Percentiles rank a stretch among this genome's conserved stretches.
These are phyloP conservation scores for Discoglossus pictus DNA, from an alignment of 2,797 vertebrate species.

Conservation along the genomic window DNA sequence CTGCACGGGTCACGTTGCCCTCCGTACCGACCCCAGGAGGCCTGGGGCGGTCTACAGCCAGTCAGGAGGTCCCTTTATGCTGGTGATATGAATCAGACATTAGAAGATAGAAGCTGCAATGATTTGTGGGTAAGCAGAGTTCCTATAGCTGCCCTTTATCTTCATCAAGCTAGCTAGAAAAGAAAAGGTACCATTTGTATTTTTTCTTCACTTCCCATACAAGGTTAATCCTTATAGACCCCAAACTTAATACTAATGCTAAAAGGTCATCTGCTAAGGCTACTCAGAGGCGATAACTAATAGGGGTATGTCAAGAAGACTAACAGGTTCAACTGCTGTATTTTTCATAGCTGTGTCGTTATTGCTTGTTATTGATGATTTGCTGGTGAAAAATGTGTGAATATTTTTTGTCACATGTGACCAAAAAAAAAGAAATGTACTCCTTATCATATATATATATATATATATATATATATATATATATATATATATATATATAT, in stretches of 20 bases:
- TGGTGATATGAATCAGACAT: constrained; percentile 80
- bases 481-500: too few species aligned
- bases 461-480: too few species aligned
- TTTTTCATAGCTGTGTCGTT: constrained; percentile 6
- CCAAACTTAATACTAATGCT: constrained; percentile 55
- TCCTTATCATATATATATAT: too few species aligned
- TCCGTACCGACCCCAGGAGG: too few species aligned
- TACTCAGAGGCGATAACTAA: constrained; percentile 49
- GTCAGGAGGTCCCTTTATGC: constrained; percentile 35
- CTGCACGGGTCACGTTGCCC: too few species aligned
- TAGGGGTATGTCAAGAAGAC: constrained; percentile 44
- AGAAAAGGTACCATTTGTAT: constrained; percentile 86
- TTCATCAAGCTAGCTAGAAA: constrained; percentile 77
- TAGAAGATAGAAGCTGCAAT: constrained; percentile 75
- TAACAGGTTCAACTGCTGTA: constrained; percentile 37
- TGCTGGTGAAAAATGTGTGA: too few species aligned
- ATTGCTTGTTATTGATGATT: too few species aligned
- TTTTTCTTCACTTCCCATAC: constrained; percentile 80
- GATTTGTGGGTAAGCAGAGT: constrained; percentile 82
- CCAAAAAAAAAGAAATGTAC: too few species aligned
- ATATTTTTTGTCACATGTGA: too few species aligned
- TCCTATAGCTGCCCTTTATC: constrained; percentile 84
- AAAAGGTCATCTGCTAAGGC: constrained; percentile 49
- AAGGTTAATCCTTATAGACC: constrained; percentile 83
- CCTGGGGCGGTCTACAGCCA: too few species aligned